These are phyloP conservation scores for Psammodynastes pulverulentus DNA, from an alignment of 2,113 vertebrate species.

Conservation along the genomic window DNA sequence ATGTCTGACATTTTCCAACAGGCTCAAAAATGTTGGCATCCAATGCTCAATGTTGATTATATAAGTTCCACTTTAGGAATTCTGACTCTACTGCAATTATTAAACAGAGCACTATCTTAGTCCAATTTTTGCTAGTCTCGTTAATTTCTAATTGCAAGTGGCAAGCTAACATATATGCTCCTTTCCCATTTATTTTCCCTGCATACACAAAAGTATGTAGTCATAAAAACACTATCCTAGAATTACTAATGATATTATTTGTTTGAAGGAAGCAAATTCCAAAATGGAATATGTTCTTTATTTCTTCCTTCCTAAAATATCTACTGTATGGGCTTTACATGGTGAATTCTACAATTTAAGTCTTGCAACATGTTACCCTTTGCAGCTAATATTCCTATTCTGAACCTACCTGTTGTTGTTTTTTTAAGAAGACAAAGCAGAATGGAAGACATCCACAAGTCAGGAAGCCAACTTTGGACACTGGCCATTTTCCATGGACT, in stretches of 20 bases:
- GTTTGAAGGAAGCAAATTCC: neutral
- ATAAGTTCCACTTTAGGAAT: neutral
- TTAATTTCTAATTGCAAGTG: neutral
- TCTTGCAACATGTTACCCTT: neutral
- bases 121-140: neutral
- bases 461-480: neutral
- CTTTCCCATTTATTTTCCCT: neutral
- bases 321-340: neutral
- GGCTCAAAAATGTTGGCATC: neutral
- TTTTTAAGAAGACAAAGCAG: neutral
- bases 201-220: neutral
- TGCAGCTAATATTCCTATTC: neutral
- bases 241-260: neutral
- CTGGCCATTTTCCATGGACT: neutral
- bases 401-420: neutral
- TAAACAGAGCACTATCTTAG: neutral
- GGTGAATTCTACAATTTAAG: neutral
- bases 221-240: neutral
- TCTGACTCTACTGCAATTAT: neutral
- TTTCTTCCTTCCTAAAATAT: neutral
- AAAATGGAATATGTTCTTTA: neutral
- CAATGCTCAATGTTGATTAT: neutral
- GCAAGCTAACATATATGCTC: neutral
- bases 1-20: neutral
- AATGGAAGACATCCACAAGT: neutral